Percentiles rank a stretch among this genome's conserved stretches.
Evolutionary conservation across 2,888 invertebrate genomes (phyloP).

Genomic region (Macrosoma leucophasiata): DNA sequence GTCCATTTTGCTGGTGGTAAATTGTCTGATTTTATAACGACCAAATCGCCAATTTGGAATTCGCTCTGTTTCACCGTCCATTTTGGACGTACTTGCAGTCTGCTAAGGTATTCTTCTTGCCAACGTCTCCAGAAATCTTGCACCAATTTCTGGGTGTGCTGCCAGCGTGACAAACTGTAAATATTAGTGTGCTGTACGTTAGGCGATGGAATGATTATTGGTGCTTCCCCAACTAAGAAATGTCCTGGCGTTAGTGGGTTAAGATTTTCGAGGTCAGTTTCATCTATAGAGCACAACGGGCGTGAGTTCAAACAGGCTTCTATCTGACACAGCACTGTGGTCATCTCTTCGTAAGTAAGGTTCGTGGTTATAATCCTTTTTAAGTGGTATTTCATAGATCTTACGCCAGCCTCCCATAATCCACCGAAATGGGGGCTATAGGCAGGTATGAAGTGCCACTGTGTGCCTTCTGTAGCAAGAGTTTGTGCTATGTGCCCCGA

Average conservation of each 20-base stretch:
- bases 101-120: slow-evolving; percentile 24
- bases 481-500: slow-evolving; percentile 6
- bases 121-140: slow-evolving; percentile 24
- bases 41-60: slow-evolving; percentile 20
- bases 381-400: slow-evolving; percentile 24
- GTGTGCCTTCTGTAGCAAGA: slow-evolving; percentile 15
- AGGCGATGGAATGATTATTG: no score
- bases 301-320: no score
- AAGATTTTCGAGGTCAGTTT: not conserved
- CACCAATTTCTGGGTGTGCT: slow-evolving; percentile 19
- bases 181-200: no score
- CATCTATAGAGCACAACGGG: not conserved
- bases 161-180: slow-evolving; percentile 19
- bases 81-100: slow-evolving; percentile 19
- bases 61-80: slow-evolving; percentile 17
- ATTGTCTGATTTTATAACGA: slow-evolving; percentile 19
- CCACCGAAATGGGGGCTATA: slow-evolving; percentile 25
- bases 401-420: slow-evolving; percentile 25
- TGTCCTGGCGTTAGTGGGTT: slow-evolving; percentile 18
- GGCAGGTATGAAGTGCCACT: slow-evolving; percentile 27
- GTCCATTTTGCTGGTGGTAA: slow-evolving; percentile 25
- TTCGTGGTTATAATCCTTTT: slow-evolving; percentile 13
- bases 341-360: no score
- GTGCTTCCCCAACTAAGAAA: slow-evolving; percentile 17
- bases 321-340: no score